phyloP scores from a whole-genome alignment of 2,888 invertebrate species.

The Epirrita christyi region DNA sequence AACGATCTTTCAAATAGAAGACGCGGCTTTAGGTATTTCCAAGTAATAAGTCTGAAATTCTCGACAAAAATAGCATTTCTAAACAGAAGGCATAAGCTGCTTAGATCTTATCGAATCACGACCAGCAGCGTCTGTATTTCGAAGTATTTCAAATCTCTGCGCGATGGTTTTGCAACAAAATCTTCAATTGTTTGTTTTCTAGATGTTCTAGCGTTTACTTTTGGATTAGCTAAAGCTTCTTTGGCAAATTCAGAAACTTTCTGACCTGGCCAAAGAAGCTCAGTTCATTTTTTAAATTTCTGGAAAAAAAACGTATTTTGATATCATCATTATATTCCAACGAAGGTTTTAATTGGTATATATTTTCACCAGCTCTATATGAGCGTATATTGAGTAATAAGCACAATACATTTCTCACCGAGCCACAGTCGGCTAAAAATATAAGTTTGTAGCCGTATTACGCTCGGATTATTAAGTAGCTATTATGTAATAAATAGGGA shows the following conservation, averaged over 20 bases:
- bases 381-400: background rate
- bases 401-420: background rate
- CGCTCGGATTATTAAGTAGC: constrained; percentile 7
- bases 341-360: too few relatives aligned
- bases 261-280: too few relatives aligned
- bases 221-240: too few relatives aligned
- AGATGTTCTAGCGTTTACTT: too few relatives aligned
- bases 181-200: constrained; percentile 20
- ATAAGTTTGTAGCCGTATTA: constrained; percentile 3
- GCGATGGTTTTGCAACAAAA: constrained; percentile 20
- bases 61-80: constrained; percentile 31
- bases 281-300: too few relatives aligned
- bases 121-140: constrained; percentile 31
- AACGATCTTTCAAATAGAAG: constrained; percentile 8
- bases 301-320: too few relatives aligned
- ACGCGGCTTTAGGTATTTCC: constrained; percentile 1
- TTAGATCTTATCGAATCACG: constrained; percentile 41
- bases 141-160: constrained; percentile 33
- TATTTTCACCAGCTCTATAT: too few relatives aligned
- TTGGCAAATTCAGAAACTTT: too few relatives aligned
- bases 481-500: constrained; percentile 29
- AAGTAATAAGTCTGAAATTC: constrained; percentile 23
- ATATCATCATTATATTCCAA: too few relatives aligned
- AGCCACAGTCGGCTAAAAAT: background rate
- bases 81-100: constrained; percentile 35